Evolutionary conservation across 1,140 invertebrate species (phyloP).

Genomic region (Bombyx mori): ASM3026992v2 NC_085118.1:16554501-16555000

Average conservation of each 20-base stretch:
- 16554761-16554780: neutral
- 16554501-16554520: neutral
- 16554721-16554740: neutral
- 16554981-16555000: neutral
- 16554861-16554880: neutral
- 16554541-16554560: neutral
- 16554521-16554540: neutral
- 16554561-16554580: neutral
- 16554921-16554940: neutral
- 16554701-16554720: neutral
- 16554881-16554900: neutral
- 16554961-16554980: neutral
- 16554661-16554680: too few relatives aligned
- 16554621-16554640: conserved; percentile 1
- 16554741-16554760: neutral
- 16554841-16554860: neutral
- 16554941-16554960: neutral
- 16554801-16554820: neutral
- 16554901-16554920: neutral
- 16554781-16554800: neutral
- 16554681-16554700: too few relatives aligned
- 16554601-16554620: neutral
- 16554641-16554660: too few relatives aligned
- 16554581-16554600: neutral
- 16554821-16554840: neutral